Base-by-base conservation (phyloP, 2,113 vertebrate genomes). In the Noturus placidus region DNA sequence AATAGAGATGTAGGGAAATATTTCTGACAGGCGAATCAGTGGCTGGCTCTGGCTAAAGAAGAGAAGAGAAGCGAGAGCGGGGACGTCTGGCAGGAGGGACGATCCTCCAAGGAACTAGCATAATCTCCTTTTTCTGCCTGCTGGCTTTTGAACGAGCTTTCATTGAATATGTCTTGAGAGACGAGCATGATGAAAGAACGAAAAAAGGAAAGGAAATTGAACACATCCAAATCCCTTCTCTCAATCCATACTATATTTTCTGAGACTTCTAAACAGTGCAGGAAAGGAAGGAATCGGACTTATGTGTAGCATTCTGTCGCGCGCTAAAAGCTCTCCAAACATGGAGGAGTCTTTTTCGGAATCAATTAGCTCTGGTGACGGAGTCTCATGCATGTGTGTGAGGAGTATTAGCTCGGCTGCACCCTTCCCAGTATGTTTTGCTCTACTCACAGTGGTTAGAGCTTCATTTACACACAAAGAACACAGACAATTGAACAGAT, bases 341-440 rank as follows among this genome's bases (percentile, higher is more conserved):
- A 42, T n/a, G 20, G 52, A 70, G 87, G 85, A 92, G 90, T 91
- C 94, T 93, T 97, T 46, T 97, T 97, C 95, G 95, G 94, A 97
- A 97, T 97, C 97, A 97, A 97, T 98, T 98, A 97, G 96, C 93
- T 93, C 92, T 95, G 94, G 95, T 96, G 94, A 95, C 94, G 94
- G 93, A 93, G 93, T 93, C 94, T 94, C 30, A 57, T 65, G 74
- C n/a, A 1, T 74, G 87, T 57, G 27, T 30, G 86, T 95, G 94
- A 59, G 78, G 38, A 96, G 92, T 94, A 96, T 96, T 97, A 93
- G 93, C 93, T 95, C 91, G 92, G 95, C 93, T 94, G 95, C 94
- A 93, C 93, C 89, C 94, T 93, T 93, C 92, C 91, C 95, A 92
- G 93, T 95, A 94, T 94, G 88, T 92, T 93, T 94, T 91, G 90